Percentiles rank a stretch among this genome's conserved stretches.
phyloP scores from a whole-genome alignment of 2,888 invertebrate genomes.

The Luperina testacea region DNA sequence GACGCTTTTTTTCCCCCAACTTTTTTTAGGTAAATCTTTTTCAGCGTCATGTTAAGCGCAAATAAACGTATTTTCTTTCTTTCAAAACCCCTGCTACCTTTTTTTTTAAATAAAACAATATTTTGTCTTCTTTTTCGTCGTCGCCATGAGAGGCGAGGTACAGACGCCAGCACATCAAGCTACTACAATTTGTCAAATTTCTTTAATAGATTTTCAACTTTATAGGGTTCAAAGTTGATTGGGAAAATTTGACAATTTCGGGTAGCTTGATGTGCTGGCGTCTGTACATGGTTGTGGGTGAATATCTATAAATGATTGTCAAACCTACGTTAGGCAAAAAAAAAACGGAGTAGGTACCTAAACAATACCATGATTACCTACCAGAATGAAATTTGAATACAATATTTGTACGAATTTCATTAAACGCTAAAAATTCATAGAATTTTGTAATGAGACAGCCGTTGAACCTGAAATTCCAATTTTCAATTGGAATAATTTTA shows the following conservation, averaged over 20 bases:
- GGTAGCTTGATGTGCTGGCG: too few relatives aligned
- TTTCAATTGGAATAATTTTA: slow-evolving; percentile 5
- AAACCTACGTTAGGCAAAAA: neutral
- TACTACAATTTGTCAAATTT: too few relatives aligned
- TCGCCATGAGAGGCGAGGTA: neutral
- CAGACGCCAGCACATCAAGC: too few relatives aligned
- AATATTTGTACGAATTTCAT: slow-evolving; percentile 8
- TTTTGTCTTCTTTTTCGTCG: neutral
- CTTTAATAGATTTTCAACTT: too few relatives aligned
- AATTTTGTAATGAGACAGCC: slow-evolving; percentile 6
- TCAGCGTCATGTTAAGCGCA: too few relatives aligned
- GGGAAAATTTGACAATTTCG: too few relatives aligned
- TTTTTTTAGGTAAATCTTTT: too few relatives aligned
- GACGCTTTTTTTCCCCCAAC: too few relatives aligned
- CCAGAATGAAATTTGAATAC: neutral
- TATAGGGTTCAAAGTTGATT: too few relatives aligned
- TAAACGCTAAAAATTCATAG: neutral
- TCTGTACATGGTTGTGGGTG: neutral
- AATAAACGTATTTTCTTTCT: too few relatives aligned
- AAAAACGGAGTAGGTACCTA: too few relatives aligned
- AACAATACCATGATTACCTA: neutral
- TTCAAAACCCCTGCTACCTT: too few relatives aligned
- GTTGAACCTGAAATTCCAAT: slow-evolving; percentile 28
- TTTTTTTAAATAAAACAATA: neutral
- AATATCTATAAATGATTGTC: neutral